Evolutionary conservation across 2,797 vertebrate species (phyloP).

Genomic region (Lutjanus campechanus): DNA sequence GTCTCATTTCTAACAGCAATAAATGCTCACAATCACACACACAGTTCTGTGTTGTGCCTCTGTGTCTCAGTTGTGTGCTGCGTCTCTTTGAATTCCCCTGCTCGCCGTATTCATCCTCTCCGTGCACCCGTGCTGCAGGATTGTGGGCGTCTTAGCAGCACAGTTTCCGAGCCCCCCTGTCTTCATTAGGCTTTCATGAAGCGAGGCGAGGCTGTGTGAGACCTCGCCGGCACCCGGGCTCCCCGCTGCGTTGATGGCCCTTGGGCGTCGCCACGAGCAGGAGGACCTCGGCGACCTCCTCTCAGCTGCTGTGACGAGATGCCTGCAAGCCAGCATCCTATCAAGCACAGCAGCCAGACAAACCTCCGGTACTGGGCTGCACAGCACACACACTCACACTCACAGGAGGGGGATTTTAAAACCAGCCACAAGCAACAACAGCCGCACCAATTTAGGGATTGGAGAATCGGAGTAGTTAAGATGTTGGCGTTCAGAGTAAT

Average conservation of each 20-base stretch:
- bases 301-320: constrained; percentile 81
- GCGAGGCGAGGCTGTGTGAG: constrained; percentile 81
- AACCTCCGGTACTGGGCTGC: constrained; percentile 53
- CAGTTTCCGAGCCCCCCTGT: constrained; percentile 75
- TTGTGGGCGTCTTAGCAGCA: constrained; percentile 64
- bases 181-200: constrained; percentile 89
- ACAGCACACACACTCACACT: constrained; percentile 7
- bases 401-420: constrained; percentile 60
- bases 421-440: constrained; percentile 75
- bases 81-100: constrained; percentile 49
- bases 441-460: constrained; percentile 70
- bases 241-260: constrained; percentile 86
- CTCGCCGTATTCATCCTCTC: constrained; percentile 30
- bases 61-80: constrained; percentile 32
- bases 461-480: constrained; percentile 66
- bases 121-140: constrained; percentile 65
- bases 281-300: constrained; percentile 85
- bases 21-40: constrained; percentile 58
- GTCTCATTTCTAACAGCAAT: constrained; percentile 62
- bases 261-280: constrained; percentile 83
- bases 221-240: constrained; percentile 82
- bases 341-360: constrained; percentile 72
- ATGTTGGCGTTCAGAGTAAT: constrained; percentile 64
- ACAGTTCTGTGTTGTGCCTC: constrained; percentile 8
- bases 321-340: constrained; percentile 81